These are phyloP conservation scores for Patiria pectinifera DNA, from an alignment of 53 echinoderm and acorn worm genomes.

Conservation along the genomic window DNA sequence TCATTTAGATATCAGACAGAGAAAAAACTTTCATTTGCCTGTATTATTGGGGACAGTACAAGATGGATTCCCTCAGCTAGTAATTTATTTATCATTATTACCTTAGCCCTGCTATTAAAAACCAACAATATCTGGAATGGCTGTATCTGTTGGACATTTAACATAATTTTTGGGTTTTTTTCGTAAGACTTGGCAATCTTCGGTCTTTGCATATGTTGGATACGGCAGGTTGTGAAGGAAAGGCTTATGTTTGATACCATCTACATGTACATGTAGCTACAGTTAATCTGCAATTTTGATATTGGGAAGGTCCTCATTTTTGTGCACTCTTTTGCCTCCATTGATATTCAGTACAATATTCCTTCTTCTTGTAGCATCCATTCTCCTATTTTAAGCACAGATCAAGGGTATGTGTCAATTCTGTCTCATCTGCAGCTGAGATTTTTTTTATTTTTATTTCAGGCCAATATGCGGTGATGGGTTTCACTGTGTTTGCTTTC, in stretches of 20 bases:
- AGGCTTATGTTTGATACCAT: too few species aligned
- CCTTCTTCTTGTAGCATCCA: conserved; percentile 31
- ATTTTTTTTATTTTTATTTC: neutral
- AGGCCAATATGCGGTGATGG: neutral
- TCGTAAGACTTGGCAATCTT: neutral
- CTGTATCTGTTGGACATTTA: too few species aligned
- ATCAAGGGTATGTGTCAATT: conserved; percentile 36
- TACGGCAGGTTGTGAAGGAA: neutral
- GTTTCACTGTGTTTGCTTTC: neutral
- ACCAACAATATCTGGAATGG: too few species aligned
- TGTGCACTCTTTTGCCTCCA: neutral
- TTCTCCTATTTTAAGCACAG: conserved; percentile 26
- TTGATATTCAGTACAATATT: conserved; percentile 11
- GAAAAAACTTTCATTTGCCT: too few species aligned
- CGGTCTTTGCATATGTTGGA: neutral
- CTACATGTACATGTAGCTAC: too few species aligned
- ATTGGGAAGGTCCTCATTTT: too few species aligned
- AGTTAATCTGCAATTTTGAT: neutral
- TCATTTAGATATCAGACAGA: too few species aligned
- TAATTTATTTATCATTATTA: too few species aligned
- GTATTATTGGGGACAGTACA: too few species aligned
- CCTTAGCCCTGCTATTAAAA: too few species aligned
- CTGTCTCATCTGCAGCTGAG: neutral
- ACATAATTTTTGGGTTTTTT: too few species aligned
- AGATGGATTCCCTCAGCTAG: too few species aligned